Percentiles rank a stretch among this genome's conserved stretches.
phyloP scores from a whole-genome alignment of 2,113 vertebrate genomes.

The Danio rerio region GRCz12tu NC_133193.1:11601501-11602000 shows the following conservation, averaged over 20 bases:
- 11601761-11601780: not conserved
- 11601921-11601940: not conserved
- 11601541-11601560: conserved; percentile 25
- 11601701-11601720: conserved; percentile 14
- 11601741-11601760: not conserved
- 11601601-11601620: conserved; percentile 7
- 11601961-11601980: not conserved
- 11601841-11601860: conserved; percentile 38
- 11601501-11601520: conserved; percentile 19
- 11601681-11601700: conserved; percentile 17
- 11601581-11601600: conserved; percentile 32
- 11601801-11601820: conserved; percentile 37
- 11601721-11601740: not conserved
- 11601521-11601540: conserved; percentile 41
- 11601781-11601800: conserved; percentile 38
- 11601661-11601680: conserved; percentile 17
- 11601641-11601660: conserved; percentile 48
- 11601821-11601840: conserved; percentile 46
- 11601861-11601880: no score
- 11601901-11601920: not conserved
- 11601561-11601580: conserved; percentile 46
- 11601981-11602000: not conserved
- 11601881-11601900: conserved; percentile 8
- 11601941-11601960: not conserved
- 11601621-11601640: conserved; percentile 19